Evolutionary conservation across 2,888 invertebrate genomes (phyloP).

Genomic region (Drosophila tripunctata): DNA sequence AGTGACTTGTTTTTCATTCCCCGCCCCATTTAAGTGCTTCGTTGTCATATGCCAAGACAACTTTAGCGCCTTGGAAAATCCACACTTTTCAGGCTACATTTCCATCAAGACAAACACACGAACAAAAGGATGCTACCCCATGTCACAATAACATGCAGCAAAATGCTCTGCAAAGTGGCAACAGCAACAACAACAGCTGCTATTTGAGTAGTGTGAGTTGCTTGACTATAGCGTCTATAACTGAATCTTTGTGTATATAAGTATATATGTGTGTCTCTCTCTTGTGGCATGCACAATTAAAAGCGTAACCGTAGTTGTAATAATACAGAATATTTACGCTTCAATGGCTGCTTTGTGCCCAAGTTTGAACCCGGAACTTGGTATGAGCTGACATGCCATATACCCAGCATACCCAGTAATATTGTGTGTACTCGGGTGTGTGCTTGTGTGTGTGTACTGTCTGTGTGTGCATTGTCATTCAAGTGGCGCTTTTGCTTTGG

Average conservation of each 20-base stretch:
- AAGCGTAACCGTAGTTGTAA: slow-evolving; percentile 73
- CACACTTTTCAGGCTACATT: slow-evolving; percentile 77
- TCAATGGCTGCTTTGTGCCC: slow-evolving; percentile 74
- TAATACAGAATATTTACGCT: slow-evolving; percentile 78
- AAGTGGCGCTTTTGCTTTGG: slow-evolving; percentile 37
- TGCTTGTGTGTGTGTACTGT: not conserved
- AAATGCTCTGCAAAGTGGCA: slow-evolving; percentile 57
- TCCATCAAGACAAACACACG: slow-evolving; percentile 40
- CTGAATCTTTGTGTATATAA: slow-evolving; percentile 7
- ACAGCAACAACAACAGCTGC: slow-evolving; percentile 52
- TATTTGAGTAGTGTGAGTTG: slow-evolving; percentile 8
- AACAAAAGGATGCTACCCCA: slow-evolving; percentile 13
- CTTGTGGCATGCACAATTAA: slow-evolving; percentile 73
- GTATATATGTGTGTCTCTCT: too few species aligned
- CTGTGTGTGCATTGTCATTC: slow-evolving; percentile 63
- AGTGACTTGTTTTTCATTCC: slow-evolving; percentile 54
- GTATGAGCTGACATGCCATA: slow-evolving; percentile 4
- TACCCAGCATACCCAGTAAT: not conserved
- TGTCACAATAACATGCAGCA: slow-evolving; percentile 59
- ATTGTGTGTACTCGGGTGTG: not conserved
- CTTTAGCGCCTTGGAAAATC: slow-evolving; percentile 64
- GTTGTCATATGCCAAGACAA: slow-evolving; percentile 73
- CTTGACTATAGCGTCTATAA: slow-evolving; percentile 10
- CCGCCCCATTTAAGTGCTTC: slow-evolving; percentile 18
- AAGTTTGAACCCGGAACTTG: slow-evolving; percentile 7